Evolutionary conservation across 64 coral and sea anemone genomes (phyloP), one percentile per base, ranked within the genome.

Genomic region (Catalaphyllia jardinei): DNA sequence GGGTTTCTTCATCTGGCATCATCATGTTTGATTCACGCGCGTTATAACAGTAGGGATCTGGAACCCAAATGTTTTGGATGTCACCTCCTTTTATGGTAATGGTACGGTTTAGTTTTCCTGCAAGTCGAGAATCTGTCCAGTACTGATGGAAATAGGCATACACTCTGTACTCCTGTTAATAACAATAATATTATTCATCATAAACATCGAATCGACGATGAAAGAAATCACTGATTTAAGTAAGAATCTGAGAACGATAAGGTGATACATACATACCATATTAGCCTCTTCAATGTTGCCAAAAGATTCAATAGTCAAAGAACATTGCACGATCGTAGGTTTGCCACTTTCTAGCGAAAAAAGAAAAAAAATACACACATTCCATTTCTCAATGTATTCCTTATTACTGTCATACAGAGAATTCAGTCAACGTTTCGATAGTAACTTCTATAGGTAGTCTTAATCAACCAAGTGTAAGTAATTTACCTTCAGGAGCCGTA

Each of bases 1-100:
- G 86, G 1, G 81, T 62, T 31, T 90, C 72, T 9, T 86, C 79
- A n/a, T 96, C 82, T 16, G 93, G 86, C 24, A 62, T 79, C 94
- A 96, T 96, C 82, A 96, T 59, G 77, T 96, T 96, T 39, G 94
- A 96, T 27, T 93, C 67, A 4, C 94, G 76, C 1, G 91, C 94
- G 82, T 96, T 96, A 31, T 93, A 77, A 76, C 94, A 96, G 31
- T 76, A 96, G 1, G 88, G 85, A 84, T 93, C 91, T 79, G 94
- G 94, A 17, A 79, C 52, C 91, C 94, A 96, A 10, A 89, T 33
- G 2, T 20, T 88, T 22, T 71, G 62, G 22, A 93, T 91, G 5
- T 88, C 57, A 60, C 52, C 29, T 79, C 91, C 94, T 15, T 83
- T 79, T 18, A 96, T 29, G 20, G 86, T 79, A 20, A 96, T 28